Conservation (phyloP, 2,888 invertebrate species). For the Penaeus monodon region DNA sequence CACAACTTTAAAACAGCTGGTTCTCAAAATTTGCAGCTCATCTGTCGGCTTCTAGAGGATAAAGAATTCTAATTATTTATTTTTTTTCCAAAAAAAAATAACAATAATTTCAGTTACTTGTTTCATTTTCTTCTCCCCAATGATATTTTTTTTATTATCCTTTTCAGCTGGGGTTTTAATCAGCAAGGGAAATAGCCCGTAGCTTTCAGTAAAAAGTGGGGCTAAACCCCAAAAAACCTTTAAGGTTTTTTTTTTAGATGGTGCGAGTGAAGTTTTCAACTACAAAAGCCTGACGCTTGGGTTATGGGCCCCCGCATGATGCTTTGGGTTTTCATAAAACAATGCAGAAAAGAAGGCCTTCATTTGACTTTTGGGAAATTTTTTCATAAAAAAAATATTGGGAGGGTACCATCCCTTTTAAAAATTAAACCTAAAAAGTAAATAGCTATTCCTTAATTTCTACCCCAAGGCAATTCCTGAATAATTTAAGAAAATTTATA, state of each 20-base stretch:
- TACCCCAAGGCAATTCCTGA: too few species aligned
- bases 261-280: conserved; percentile 91
- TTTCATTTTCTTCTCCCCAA: neutral
- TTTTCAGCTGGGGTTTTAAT: conserved; percentile 47
- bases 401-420: too few species aligned
- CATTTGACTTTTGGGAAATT: conserved; percentile 75
- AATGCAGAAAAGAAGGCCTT: conserved; percentile 81
- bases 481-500: too few species aligned
- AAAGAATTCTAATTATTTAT: neutral
- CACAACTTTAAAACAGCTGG: conserved; percentile 87
- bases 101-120: neutral
- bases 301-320: conserved; percentile 88
- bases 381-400: neutral
- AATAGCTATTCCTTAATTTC: too few species aligned
- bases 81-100: conserved; percentile 5
- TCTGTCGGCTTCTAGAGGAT: conserved; percentile 51
- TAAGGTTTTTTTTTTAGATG: conserved; percentile 78
- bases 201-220: too few species aligned
- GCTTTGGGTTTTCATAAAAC: conserved; percentile 90
- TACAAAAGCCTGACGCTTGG: conserved; percentile 90
- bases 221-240: conserved; percentile 67
- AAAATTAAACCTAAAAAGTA: too few species aligned
- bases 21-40: conserved; percentile 69
- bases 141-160: neutral
- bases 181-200: conserved; percentile 66